Evolutionary conservation across 2,797 vertebrate species (phyloP), one percentile per base, ranked within the genome.

Genomic region (Macrochelys suwanniensis): DNA sequence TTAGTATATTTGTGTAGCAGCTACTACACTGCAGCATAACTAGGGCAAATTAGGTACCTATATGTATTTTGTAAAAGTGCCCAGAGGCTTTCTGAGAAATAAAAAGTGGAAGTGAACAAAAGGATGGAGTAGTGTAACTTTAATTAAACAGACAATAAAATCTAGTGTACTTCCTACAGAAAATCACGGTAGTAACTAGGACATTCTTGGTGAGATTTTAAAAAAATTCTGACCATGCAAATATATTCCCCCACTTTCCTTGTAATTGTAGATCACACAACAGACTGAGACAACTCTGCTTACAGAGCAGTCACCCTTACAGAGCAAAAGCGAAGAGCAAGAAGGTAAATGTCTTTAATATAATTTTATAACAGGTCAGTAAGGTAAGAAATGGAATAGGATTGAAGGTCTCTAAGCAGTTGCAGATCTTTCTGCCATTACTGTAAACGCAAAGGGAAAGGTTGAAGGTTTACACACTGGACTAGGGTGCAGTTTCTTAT

Each of bases 301-400:
- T 88, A 23, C 71, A 83, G 80, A 78, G 80, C 87, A 84, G 47
- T 47, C 61, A 16, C 16, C 37, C 9, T 28, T 93, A 4, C 81
- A 26, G 0, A 50, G 5, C 2, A 1, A 89, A 88, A 80, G 33
- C 31, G 26, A 85, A 74, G 88, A 92, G 54, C 31, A 90, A 23
- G 80, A 95, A 95, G 82, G 33, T 9, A 81, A 87, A 93, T 59
- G 16, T 37, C 56, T 94, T 93, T 11, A 1, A 65, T 59, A 37
- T 71, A 42, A 71, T 71, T 71, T 42, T 71, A 65, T 45, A 93
- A 89, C 50, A 85, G 78, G 21, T 25, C 25, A 2, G 31, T 77
- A 37, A 78, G 87, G 59, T 85, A 84, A 82, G 33, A 51, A 83
- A 89, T 5, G 3, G 56, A 5, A 11, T 82, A 90, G 31, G 86